phyloP scores from a whole-genome alignment of 2,113 vertebrate species.

The Pachypanchax playfairii region DNA sequence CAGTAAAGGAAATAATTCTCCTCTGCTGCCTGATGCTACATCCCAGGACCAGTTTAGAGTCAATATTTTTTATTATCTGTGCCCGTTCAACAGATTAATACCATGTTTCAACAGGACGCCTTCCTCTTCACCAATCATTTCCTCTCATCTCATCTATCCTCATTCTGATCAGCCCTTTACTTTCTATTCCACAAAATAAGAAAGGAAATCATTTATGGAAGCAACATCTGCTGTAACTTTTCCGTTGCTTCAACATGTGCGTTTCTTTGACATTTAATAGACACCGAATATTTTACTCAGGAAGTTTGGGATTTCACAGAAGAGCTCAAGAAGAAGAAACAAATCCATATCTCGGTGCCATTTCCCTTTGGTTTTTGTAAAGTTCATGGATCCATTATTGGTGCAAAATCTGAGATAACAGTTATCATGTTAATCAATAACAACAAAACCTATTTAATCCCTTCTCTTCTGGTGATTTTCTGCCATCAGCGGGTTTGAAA shows the following conservation, averaged over 20 bases:
- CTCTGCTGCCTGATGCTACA: conserved; percentile 23
- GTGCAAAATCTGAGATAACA: not conserved
- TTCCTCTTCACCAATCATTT: conserved; percentile 20
- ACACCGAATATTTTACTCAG: not conserved
- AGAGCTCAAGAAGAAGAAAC: not conserved
- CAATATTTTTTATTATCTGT: conserved; percentile 70
- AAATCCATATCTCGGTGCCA: conserved; percentile 18
- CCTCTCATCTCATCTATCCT: conserved; percentile 20
- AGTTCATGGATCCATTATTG: not conserved
- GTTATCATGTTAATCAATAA: conserved; percentile 9
- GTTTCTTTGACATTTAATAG: conserved; percentile 1
- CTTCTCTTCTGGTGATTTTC: conserved; percentile 2
- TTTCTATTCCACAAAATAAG: not conserved
- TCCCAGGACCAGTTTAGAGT: conserved; percentile 59
- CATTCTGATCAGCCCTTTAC: not conserved
- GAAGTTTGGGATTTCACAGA: conserved; percentile 11
- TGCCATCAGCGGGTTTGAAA: not conserved
- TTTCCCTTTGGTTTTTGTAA: conserved; percentile 21
- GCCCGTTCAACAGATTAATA: conserved; percentile 63
- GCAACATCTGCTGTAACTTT: no score
- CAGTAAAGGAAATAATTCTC: no score
- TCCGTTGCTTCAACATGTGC: no score
- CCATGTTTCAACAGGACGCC: conserved; percentile 52
- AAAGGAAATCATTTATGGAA: not conserved
- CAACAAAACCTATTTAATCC: not conserved